Evolutionary conservation across 2,797 vertebrate genomes (phyloP).

Genomic region (Selene dorsalis): DNA sequence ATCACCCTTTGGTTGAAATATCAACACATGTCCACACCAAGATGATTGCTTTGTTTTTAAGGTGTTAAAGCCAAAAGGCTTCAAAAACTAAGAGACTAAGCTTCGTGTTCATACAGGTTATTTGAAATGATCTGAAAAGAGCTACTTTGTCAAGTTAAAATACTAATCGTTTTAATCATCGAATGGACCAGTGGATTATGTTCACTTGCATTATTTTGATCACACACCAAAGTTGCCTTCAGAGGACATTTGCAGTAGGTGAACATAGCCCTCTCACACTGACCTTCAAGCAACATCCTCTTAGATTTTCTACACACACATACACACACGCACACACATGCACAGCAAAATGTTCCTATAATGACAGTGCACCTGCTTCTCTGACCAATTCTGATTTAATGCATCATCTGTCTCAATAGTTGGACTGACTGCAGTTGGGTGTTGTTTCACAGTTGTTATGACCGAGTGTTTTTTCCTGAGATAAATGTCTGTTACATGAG

Average conservation of each 20-base stretch:
- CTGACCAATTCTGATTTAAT: background rate
- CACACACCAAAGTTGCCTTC: background rate
- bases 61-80: background rate
- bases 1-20: background rate
- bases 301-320: background rate
- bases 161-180: no score
- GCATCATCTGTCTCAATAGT: background rate
- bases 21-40: background rate
- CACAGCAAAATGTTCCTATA: background rate
- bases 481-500: conserved; percentile 41
- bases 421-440: background rate
- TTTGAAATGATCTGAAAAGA: background rate
- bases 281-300: conserved; percentile 24
- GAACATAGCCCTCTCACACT: background rate
- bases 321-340: no score
- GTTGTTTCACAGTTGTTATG: no score
- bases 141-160: background rate
- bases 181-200: background rate
- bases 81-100: background rate
- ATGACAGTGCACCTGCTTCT: background rate
- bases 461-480: conserved; percentile 5
- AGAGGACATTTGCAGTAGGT: background rate
- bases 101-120: background rate
- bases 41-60: background rate
- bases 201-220: background rate